These are phyloP conservation scores for Montipora efflorescens DNA, from an alignment of 64 coral and sea anemone genomes.

Conservation along the genomic window DNA sequence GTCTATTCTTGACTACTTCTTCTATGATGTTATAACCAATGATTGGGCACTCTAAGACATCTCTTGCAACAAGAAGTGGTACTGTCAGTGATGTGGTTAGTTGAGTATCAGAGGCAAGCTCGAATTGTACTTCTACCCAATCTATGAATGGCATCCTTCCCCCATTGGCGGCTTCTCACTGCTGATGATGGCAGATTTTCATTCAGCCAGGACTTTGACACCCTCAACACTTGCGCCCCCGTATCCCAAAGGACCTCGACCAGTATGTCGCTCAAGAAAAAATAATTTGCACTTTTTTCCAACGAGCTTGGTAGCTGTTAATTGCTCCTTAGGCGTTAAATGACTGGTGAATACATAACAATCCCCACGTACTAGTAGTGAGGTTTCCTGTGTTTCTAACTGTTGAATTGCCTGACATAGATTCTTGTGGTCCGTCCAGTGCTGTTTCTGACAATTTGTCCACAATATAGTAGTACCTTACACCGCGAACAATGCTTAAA, in stretches of 20 bases:
- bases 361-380: slow-evolving; percentile 15
- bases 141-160: slow-evolving; percentile 45
- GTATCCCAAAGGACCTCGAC: slow-evolving; percentile 36
- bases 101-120: not conserved
- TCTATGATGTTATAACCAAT: slow-evolving; percentile 69
- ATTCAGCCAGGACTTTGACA: slow-evolving; percentile 7
- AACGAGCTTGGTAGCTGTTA: slow-evolving; percentile 26
- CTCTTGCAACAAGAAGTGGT: slow-evolving; percentile 25
- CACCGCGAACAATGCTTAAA: slow-evolving; percentile 36
- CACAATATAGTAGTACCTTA: slow-evolving; percentile 51
- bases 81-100: not conserved
- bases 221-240: slow-evolving; percentile 46
- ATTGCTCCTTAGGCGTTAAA: slow-evolving; percentile 59
- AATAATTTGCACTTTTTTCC: slow-evolving; percentile 53
- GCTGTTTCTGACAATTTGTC: slow-evolving; percentile 60
- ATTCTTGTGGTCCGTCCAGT: slow-evolving; percentile 48
- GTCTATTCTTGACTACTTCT: not conserved
- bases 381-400: slow-evolving; percentile 16
- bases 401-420: slow-evolving; percentile 59
- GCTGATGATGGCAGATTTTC: not conserved
- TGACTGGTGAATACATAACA: slow-evolving; percentile 29
- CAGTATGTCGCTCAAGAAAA: not conserved
- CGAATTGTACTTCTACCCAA: slow-evolving; percentile 20
- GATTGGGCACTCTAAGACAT: slow-evolving; percentile 30
- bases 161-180: slow-evolving; percentile 53